Base-by-base conservation (phyloP, 2,888 invertebrate genomes). In the Agonum fuliginosum region DNA sequence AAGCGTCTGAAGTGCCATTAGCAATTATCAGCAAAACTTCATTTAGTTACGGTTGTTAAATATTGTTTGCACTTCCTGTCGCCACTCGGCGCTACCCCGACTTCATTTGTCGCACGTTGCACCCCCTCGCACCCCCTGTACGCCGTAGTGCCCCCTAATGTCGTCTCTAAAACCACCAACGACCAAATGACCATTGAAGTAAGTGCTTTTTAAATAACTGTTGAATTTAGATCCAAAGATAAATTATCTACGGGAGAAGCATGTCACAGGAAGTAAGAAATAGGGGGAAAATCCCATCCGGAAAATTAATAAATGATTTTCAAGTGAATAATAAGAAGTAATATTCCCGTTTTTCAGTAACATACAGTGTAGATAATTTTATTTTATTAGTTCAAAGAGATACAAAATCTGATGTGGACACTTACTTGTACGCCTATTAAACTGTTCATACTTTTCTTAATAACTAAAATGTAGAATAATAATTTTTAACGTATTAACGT, bases 1-100 rank as follows among this genome's bases (percentile, higher is more conserved):
- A n/a, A n/a, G n/a, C n/a, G n/a, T n/a, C n/a, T n/a, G n/a, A n/a
- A n/a, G n/a, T n/a, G n/a, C 58, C 73, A 73, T 72, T 72, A 72
- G 71, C 71, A 43, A 58, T 22, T 73, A 73, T 73, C 73, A 58
- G 58, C 17, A 73, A 54, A 73, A 34, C 14, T 51, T 58, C 73
- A 73, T 73, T 67, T 73, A 58, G 73, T 37, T 73, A 73, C 58
- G 73, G 73, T 54, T 54, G 51, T 54, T 54, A 19, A 69, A 72
- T 73, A 37, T 58, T 73, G 73, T 73, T 73, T 73, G 54, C 73
- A 73, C 58, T 73, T 73, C 73, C 73, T 73, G 73, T 73, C 73
- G 73, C 73, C 73, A 34, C 17, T 10, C 0, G 3, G 20, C 12
- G 10, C 12, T 3, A 22, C 54, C 12, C 54, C 10, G n/a, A 12